Percentiles rank a stretch among this genome's conserved stretches.
These are phyloP conservation scores for Myotis myotis DNA, from an alignment of 2,797 vertebrate genomes.

Conservation along the genomic window DNA sequence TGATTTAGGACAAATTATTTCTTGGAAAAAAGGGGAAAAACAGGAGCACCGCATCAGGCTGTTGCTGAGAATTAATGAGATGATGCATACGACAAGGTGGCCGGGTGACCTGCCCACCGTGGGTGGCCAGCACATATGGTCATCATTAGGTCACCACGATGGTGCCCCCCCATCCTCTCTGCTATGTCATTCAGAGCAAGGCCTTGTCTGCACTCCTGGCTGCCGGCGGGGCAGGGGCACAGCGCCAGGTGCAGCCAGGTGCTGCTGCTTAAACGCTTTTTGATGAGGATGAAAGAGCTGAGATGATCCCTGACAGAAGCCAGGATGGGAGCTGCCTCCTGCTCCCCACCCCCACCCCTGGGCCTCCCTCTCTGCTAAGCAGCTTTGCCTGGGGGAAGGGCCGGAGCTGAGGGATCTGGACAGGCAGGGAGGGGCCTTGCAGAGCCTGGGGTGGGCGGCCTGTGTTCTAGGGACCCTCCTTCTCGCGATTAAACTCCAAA, in stretches of 20 bases:
- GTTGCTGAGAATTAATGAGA: not conserved
- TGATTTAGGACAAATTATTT: not conserved
- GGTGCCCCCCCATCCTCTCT: not conserved
- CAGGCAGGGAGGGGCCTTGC: not conserved
- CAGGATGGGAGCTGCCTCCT: not conserved
- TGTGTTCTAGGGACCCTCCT: conserved; percentile 7
- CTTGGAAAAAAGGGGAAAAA: not conserved
- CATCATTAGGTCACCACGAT: not conserved
- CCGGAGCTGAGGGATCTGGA: not conserved
- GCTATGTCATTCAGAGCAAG: not conserved
- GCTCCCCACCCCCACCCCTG: not conserved
- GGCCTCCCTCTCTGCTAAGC: conserved; percentile 67
- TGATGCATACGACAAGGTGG: not conserved
- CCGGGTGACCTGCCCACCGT: not conserved
- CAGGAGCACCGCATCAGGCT: not conserved
- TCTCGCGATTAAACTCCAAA: conserved; percentile 39
- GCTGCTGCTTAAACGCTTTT: not conserved
- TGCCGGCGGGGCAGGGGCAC: not conserved
- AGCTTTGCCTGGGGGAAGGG: conserved; percentile 63
- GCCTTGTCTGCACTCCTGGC: not conserved
- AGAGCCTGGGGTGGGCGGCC: not conserved
- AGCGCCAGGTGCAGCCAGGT: not conserved
- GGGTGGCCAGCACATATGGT: not conserved
- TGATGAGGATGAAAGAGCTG: not conserved
- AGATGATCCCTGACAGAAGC: not conserved